These are phyloP conservation scores for Mythimna vitellina DNA, from an alignment of 2,888 invertebrate genomes.

Conservation along the genomic window DNA sequence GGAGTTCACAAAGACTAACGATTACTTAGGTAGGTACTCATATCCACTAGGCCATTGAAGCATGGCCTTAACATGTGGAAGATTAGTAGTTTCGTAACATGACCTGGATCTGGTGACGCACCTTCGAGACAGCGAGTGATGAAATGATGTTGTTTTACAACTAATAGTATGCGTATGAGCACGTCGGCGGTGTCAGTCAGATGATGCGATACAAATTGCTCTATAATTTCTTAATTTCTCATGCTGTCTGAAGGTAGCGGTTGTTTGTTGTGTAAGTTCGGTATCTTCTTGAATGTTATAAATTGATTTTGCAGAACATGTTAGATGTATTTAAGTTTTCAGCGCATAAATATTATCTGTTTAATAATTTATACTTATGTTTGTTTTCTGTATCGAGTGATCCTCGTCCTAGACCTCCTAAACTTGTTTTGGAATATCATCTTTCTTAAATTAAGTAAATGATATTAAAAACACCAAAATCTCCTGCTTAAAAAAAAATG, in stretches of 20 bases:
- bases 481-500: too few relatives aligned
- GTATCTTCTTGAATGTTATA: constrained; percentile 12
- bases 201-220: constrained; percentile 59
- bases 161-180: constrained; percentile 59
- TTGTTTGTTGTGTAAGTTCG: constrained; percentile 36
- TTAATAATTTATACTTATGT: too few relatives aligned
- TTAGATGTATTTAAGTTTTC: background rate
- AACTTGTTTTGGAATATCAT: too few relatives aligned
- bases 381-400: too few relatives aligned
- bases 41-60: constrained; percentile 55
- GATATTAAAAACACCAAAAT: too few relatives aligned
- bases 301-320: background rate
- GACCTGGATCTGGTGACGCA: constrained; percentile 70
- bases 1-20: constrained; percentile 27
- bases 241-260: constrained; percentile 31
- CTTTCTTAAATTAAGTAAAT: too few relatives aligned
- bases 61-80: constrained; percentile 62
- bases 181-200: constrained; percentile 52
- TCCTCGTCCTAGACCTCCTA: too few relatives aligned
- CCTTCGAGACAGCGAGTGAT: constrained; percentile 63
- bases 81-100: constrained; percentile 68
- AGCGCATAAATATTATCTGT: background rate
- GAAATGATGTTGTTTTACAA: constrained; percentile 69
- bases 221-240: constrained; percentile 59
- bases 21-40: constrained; percentile 28